Evolutionary conservation across 2,888 invertebrate genomes (phyloP), one percentile per base, ranked within the genome.

Genomic region (Drosophila atripex): DNA sequence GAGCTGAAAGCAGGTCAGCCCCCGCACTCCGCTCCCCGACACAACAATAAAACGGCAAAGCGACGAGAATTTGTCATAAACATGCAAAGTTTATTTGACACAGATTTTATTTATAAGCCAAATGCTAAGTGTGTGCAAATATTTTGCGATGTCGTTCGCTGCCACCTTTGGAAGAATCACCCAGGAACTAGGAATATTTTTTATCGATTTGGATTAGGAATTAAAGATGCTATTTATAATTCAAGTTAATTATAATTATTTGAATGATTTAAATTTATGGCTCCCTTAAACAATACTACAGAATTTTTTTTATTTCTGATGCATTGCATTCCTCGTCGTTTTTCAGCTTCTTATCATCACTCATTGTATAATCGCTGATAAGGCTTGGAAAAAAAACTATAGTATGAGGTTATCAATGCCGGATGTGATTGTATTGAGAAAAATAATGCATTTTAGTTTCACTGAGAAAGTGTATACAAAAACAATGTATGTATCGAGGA

Each of bases 61-160:
- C 75, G 30, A 52, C 30, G 41, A 45, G 77, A 88, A 80, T 74
- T 70, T 35, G 61, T 64, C 61, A 77, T 71, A 77, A 88, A 76
- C 88, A 88, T 84, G 83, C 87, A 86, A 86, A 84, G 71, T 75
- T 83, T 80, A 76, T 73, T 87, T 87, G 87, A 74, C 86, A 88
- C 86, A 84, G 82, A 80, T 88, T 82, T 49, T 61, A 60, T 77
- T 60, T 35, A 35, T 35, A 35, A 35, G 35, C 35, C 52, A 54
- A 30, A 63, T 54, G 39, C 38, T 46, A 51, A 58, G 16, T 18
- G 47, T 28, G 35, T 25, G 23, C 23, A 25, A 16, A 45, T 45
- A 50, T 53, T 41, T 28, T 2, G 18, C 18, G 30, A 32, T 32
- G 32, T 32, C 32, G 32, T 32, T 32, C 25, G 25, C 9, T 9